Evolutionary conservation across 2,888 invertebrate species (phyloP).

Genomic region (Margaritifera margaritifera): DNA sequence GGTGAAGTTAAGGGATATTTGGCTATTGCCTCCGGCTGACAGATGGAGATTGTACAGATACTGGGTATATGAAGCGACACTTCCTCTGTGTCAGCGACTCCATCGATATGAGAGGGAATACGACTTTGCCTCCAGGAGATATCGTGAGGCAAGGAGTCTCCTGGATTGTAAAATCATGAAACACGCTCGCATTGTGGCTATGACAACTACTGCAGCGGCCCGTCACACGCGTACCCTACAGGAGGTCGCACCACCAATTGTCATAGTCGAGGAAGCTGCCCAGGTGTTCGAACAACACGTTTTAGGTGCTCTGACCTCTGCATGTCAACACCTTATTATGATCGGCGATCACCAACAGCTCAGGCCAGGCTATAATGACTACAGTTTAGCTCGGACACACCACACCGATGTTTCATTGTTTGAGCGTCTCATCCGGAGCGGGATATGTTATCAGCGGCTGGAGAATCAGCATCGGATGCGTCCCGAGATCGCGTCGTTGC

Average conservation of each 20-base stretch:
- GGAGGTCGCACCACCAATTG: slow-evolving; percentile 65
- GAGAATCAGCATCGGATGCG: slow-evolving; percentile 79
- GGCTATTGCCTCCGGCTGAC: slow-evolving; percentile 51
- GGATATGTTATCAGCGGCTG: slow-evolving; percentile 77
- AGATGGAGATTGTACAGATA: slow-evolving; percentile 73
- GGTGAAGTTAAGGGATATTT: slow-evolving; percentile 40
- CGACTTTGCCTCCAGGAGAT: slow-evolving; percentile 13
- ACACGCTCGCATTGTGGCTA: slow-evolving; percentile 52
- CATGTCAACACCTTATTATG: slow-evolving; percentile 48
- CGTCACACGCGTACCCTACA: slow-evolving; percentile 48
- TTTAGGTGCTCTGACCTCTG: slow-evolving; percentile 30
- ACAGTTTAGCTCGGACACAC: slow-evolving; percentile 78
- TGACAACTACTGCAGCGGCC: slow-evolving; percentile 69
- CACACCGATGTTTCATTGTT: slow-evolving; percentile 85
- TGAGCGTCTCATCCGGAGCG: slow-evolving; percentile 81
- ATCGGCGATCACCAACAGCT: slow-evolving; percentile 86
- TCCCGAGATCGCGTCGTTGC: slow-evolving; percentile 77
- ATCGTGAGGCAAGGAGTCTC: slow-evolving; percentile 29
- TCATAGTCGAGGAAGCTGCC: slow-evolving; percentile 84
- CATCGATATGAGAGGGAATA: slow-evolving; percentile 26
- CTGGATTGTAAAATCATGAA: slow-evolving; percentile 47
- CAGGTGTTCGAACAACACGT: slow-evolving; percentile 47
- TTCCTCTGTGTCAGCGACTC: slow-evolving; percentile 21
- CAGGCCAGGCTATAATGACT: slow-evolving; percentile 81
- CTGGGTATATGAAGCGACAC: slow-evolving; percentile 57